phyloP scores from a whole-genome alignment of 2,113 vertebrate species.

The Pluvialis apricaria region DNA sequence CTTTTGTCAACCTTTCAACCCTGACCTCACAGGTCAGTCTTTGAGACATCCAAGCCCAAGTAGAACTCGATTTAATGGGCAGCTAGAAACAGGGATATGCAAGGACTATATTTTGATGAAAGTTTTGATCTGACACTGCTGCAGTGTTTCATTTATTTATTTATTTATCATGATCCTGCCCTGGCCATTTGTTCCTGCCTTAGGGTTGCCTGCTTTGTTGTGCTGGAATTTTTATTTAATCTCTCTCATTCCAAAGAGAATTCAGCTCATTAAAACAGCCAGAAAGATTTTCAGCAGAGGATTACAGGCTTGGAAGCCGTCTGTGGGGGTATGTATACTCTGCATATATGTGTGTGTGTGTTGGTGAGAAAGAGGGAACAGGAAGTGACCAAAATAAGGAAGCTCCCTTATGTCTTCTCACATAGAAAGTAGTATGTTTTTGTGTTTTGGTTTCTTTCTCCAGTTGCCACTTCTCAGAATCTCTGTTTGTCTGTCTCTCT shows the following conservation, averaged over 20 bases:
- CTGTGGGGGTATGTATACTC: neutral
- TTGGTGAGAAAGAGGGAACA: slow-evolving; percentile 28
- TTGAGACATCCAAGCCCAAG: neutral
- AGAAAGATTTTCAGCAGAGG: neutral
- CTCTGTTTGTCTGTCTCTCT: neutral
- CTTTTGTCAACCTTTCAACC: neutral
- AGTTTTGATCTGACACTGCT: neutral
- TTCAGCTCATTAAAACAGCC: neutral
- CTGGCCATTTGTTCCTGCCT: neutral
- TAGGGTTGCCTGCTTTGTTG: neutral
- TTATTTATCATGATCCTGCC: neutral
- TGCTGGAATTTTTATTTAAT: slow-evolving; percentile 21
- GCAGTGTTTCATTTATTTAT: neutral
- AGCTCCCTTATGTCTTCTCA: neutral
- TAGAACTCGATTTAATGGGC: neutral
- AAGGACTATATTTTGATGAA: neutral
- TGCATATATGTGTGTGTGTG: neutral
- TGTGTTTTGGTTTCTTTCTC: neutral
- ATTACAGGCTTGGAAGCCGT: neutral
- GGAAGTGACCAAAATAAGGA: slow-evolving; percentile 29
- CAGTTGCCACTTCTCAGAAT: neutral
- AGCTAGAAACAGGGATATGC: neutral
- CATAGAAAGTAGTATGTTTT: neutral
- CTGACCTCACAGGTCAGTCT: neutral
- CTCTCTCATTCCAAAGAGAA: slow-evolving; percentile 29